Base-by-base conservation (phyloP, 2,888 invertebrate genomes). In the Rhopalosiphum nymphaeae region DNA sequence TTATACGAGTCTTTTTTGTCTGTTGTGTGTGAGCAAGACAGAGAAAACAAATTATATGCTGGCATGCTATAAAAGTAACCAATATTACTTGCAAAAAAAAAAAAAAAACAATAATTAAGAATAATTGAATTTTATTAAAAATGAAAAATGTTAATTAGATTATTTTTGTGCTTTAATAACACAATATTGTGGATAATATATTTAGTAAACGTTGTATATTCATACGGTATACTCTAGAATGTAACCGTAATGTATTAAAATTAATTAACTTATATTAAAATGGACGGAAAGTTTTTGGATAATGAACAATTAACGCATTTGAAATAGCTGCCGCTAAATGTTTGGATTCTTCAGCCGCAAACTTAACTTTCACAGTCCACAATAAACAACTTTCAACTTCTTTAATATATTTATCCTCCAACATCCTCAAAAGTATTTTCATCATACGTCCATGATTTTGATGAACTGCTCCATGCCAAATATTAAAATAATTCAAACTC, bases 361-460 rank as follows among this genome's bases (percentile, higher is more conserved):
- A 94, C 53, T 90, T 90, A 36, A 9, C 86, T 53, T 87, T 91
- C 26, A 94, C 67, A 13, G 94, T 96, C 96, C 97, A 97, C 2
- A 97, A 96, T 56, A 97, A 96, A 78, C 97, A 97, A 94, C 97
- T 97, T 94, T 98, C 98, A 5, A 97, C 96, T 87, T 98, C 98
- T 91, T 97, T 97, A 61, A 97, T 96, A 5, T 97, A 97, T 95
- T 98, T 97, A 84, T 99, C 99, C 95, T 99, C 99, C 95, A 97
- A 97, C 95, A 98, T 96, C 96, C 98, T 98, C 95, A 96, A 96
- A 46, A 98, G 96, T 95, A 98, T 96, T 96, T 98, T 98, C 95
- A 98, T 96, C 95, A 98, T 97, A 95, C 98, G 97, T 0, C 98
- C 99, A 96, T 97, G 98, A 93, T 98, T 98, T 95, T 97, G 96